Evolutionary conservation across 2,888 invertebrate genomes (phyloP).

Genomic region (Drosophila mayaguana): DNA sequence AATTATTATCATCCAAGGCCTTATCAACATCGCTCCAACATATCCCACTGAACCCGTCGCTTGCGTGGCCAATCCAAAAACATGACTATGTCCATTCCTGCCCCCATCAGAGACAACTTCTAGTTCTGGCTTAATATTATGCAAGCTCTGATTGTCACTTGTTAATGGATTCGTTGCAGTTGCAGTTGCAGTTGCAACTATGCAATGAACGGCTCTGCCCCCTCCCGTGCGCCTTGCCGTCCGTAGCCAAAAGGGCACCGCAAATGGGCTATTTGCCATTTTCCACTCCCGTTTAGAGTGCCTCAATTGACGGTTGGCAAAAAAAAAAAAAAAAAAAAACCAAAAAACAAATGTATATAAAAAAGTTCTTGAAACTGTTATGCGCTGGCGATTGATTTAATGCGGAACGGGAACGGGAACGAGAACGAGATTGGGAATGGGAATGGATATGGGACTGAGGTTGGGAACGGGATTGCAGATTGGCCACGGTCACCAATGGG

Average conservation of each 20-base stretch:
- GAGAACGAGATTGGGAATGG: conserved; percentile 19
- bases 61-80: not conserved
- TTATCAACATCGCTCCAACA: not conserved
- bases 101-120: not conserved
- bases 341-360: conserved; percentile 2
- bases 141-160: conserved; percentile 13
- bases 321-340: not conserved
- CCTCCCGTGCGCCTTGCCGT: not conserved
- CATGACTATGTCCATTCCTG: not conserved
- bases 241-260: conserved; percentile 25
- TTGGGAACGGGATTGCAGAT: conserved; percentile 40
- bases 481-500: conserved; percentile 39
- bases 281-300: conserved; percentile 56
- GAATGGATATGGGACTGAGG: conserved; percentile 31
- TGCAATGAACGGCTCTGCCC: not conserved
- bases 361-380: conserved; percentile 52
- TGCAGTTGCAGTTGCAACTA: conserved; percentile 6
- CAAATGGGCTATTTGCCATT: conserved; percentile 49
- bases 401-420: conserved; percentile 45
- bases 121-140: not conserved
- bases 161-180: conserved; percentile 31
- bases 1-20: not conserved
- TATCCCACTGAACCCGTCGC: not conserved
- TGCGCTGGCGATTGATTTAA: conserved; percentile 65
- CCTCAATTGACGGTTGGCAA: conserved; percentile 49